Evolutionary conservation across 2,888 invertebrate genomes (phyloP), one percentile per base, ranked within the genome.

Genomic region (Helicoverpa assulta): DNA sequence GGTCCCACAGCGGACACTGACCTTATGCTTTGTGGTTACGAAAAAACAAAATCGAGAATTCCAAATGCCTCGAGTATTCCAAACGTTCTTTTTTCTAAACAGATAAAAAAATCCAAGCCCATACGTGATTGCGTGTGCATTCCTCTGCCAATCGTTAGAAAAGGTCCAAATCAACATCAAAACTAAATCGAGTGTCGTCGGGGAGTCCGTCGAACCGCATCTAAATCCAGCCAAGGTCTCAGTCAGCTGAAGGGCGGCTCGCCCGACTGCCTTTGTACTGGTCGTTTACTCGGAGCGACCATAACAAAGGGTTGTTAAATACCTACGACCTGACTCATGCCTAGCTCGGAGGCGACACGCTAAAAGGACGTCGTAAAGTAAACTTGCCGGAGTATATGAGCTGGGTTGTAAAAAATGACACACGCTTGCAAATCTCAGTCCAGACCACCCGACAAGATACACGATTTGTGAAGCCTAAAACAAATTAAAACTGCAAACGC

Each of bases 191-290:
- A 93, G 91, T 90, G 87, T 84, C 86, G 90, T 88, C 89, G 88
- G 82, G 80, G 89, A 93, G 95, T 94, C 93, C 93, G 85, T 91
- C 95, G 94, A 94, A 95, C 95, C 88, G 92, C 90, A 90, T 89
- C 95, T 95, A 95, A 94, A 95, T 94, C 90, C 94, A 95, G 91
- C 94, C 95, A 95, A 95, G 95, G 95, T 94, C 94, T 93, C 89
- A 86, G 88, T 84, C 89, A 90, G 90, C 92, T 95, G 94, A 95
- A 95, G 95, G 95, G 94, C 95, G 92, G 89, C 88, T 85, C 93
- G 95, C 89, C 91, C 91, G 92, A 86, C 90, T 87, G 93, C 89
- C 89, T 91, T 91, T 91, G 90, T 90, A 86, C 88, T 91, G 94
- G 94, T 94, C 94, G 90, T 95, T 95, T 90, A 93, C 94, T 92